A percentile compares a stretch with the other conserved stretches of the same genome.
phyloP scores from a whole-genome alignment of 2,113 vertebrate species.

The Engraulis encrasicolus region DNA sequence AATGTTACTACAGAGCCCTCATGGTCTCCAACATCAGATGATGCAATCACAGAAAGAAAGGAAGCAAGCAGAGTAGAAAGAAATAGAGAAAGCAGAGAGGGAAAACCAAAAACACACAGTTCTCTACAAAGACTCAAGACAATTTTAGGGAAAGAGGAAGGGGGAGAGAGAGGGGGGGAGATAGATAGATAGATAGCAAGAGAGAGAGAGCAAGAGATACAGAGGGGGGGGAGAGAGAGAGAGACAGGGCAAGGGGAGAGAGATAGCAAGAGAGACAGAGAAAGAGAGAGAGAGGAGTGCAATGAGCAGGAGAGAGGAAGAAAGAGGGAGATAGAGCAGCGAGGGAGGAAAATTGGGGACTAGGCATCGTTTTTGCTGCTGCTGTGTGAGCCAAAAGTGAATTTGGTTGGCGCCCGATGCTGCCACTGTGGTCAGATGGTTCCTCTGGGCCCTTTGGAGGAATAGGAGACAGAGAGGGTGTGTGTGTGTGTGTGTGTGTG shows the following conservation, averaged over 20 bases:
- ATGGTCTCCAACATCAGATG: no score
- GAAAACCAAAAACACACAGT: slow-evolving; percentile 15
- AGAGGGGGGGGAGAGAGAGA: slow-evolving; percentile 8
- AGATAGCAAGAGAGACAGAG: neutral
- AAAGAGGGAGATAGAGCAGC: neutral
- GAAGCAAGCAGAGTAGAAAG: neutral
- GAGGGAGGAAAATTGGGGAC: no score
- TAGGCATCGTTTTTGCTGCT: no score
- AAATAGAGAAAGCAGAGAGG: slow-evolving; percentile 33
- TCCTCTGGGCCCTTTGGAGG: no score
- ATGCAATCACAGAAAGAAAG: neutral
- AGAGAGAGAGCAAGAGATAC: slow-evolving; percentile 16
- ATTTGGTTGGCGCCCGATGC: no score
- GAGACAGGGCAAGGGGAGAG: neutral
- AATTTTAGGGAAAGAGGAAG: neutral
- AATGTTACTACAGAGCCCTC: no score
- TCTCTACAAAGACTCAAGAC: no score
- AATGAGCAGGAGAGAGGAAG: neutral
- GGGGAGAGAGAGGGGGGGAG: slow-evolving; percentile 18
- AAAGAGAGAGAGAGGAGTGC: neutral
- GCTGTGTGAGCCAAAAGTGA: no score
- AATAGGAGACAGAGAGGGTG: no score
- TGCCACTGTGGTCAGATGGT: no score
- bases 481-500: no score
- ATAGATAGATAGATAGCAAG: neutral